Evolutionary conservation across 2,888 invertebrate genomes (phyloP).

Genomic region (Drosophila infuscata): DNA sequence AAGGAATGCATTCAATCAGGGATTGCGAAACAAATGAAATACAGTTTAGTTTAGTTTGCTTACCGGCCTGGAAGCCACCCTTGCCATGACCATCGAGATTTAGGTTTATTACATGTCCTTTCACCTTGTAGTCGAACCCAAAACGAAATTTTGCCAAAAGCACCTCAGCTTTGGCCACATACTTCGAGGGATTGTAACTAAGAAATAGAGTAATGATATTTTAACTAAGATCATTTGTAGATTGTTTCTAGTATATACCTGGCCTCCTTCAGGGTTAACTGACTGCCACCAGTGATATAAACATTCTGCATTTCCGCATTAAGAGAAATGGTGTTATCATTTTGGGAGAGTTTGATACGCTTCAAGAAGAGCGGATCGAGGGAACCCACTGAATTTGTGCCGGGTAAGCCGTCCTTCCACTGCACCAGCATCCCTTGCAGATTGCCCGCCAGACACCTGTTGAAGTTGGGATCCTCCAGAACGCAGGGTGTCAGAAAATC

Average conservation of each 20-base stretch:
- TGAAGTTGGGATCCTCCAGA: slow-evolving; percentile 37
- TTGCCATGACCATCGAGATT: slow-evolving; percentile 88
- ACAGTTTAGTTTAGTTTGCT: slow-evolving; percentile 71
- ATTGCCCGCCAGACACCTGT: slow-evolving; percentile 49
- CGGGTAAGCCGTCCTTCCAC: slow-evolving; percentile 72
- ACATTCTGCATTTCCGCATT: slow-evolving; percentile 89
- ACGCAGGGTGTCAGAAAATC: slow-evolving; percentile 53
- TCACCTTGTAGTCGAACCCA: slow-evolving; percentile 88
- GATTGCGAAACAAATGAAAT: no score
- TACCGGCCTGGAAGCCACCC: slow-evolving; percentile 87
- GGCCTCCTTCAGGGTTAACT: slow-evolving; percentile 87
- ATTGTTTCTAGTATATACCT: slow-evolving; percentile 83
- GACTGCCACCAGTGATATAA: slow-evolving; percentile 87
- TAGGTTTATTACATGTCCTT: slow-evolving; percentile 88
- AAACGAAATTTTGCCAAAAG: slow-evolving; percentile 88
- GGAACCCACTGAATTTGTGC: slow-evolving; percentile 54
- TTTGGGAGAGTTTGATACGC: slow-evolving; percentile 57
- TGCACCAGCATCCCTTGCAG: slow-evolving; percentile 52
- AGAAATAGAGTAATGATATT: not conserved
- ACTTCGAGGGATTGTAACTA: slow-evolving; percentile 48
- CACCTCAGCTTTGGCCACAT: slow-evolving; percentile 73
- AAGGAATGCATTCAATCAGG: not conserved
- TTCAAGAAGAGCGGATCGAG: slow-evolving; percentile 67
- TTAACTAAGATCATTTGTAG: slow-evolving; percentile 31
- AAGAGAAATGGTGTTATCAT: slow-evolving; percentile 84